phyloP scores from a whole-genome alignment of 2,797 vertebrate species.

The Melanotaenia trifasciata region DNA sequence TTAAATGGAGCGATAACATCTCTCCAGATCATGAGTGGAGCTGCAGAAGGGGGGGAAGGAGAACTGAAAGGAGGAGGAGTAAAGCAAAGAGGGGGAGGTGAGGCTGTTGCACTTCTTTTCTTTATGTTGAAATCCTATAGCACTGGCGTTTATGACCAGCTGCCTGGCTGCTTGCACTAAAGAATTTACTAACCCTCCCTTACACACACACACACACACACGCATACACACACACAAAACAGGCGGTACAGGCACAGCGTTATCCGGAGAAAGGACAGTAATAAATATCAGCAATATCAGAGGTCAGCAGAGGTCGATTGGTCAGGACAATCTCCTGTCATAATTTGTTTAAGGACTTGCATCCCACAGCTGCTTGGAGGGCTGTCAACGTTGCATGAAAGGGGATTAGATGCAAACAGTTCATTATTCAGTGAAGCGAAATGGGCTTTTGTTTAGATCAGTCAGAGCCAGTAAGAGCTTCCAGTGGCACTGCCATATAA shows the following conservation, averaged over 20 bases:
- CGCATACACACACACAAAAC: constrained; percentile 23
- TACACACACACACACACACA: constrained; percentile 16
- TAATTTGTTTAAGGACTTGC: constrained; percentile 89
- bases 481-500: constrained; percentile 63
- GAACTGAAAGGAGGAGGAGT: constrained; percentile 21
- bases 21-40: constrained; percentile 66
- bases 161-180: constrained; percentile 67
- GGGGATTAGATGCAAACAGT: constrained; percentile 84
- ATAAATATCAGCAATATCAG: constrained; percentile 80
- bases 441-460: constrained; percentile 78
- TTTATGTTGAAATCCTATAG: constrained; percentile 79
- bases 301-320: constrained; percentile 77
- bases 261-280: constrained; percentile 67
- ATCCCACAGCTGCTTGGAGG: constrained; percentile 83
- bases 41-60: constrained; percentile 25
- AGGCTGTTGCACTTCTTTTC: constrained; percentile 77
- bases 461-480: constrained; percentile 80
- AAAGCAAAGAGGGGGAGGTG: constrained; percentile 26
- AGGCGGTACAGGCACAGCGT: constrained; percentile 56
- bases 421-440: constrained; percentile 88
- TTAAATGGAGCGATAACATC: constrained; percentile 83
- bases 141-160: constrained; percentile 80
- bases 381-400: constrained; percentile 79
- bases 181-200: constrained; percentile 75
- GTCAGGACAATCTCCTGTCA: constrained; percentile 83